These are phyloP conservation scores for Limnephilus marmoratus DNA, from an alignment of 2,888 invertebrate genomes.

Conservation along the genomic window DNA sequence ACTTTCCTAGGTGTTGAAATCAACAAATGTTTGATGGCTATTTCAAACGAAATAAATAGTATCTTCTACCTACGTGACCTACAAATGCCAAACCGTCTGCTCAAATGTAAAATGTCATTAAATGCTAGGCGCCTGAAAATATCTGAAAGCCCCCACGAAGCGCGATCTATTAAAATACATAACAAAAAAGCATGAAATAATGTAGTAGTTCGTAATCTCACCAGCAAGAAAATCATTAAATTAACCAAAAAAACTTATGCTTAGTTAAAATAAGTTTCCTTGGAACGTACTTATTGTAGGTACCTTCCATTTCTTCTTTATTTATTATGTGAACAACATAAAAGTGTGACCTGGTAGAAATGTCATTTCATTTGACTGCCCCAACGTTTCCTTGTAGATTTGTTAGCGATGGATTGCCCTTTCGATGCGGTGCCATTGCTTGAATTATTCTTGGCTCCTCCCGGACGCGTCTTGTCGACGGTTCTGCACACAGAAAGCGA, in stretches of 20 bases:
- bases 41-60: constrained; percentile 32
- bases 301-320: not conserved
- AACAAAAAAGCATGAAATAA: not conserved
- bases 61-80: constrained; percentile 52
- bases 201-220: not conserved
- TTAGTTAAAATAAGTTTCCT: not conserved
- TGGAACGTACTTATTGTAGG: not conserved
- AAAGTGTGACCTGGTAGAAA: not conserved
- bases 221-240: not conserved
- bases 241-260: not conserved
- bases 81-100: constrained; percentile 55
- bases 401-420: not conserved
- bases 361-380: not conserved
- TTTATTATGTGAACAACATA: not conserved
- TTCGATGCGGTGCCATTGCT: not conserved
- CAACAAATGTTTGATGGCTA: not conserved
- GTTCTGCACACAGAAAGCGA: constrained; percentile 3
- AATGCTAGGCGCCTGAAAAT: constrained; percentile 15
- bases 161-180: not conserved
- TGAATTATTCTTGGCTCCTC: not conserved
- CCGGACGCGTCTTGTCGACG: constrained; percentile 13
- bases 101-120: constrained; percentile 52
- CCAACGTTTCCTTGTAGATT: not conserved
- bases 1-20: not conserved
- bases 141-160: not conserved